Conservation (phyloP, 2,888 invertebrate genomes). For the Ectemnius continuus region DNA sequence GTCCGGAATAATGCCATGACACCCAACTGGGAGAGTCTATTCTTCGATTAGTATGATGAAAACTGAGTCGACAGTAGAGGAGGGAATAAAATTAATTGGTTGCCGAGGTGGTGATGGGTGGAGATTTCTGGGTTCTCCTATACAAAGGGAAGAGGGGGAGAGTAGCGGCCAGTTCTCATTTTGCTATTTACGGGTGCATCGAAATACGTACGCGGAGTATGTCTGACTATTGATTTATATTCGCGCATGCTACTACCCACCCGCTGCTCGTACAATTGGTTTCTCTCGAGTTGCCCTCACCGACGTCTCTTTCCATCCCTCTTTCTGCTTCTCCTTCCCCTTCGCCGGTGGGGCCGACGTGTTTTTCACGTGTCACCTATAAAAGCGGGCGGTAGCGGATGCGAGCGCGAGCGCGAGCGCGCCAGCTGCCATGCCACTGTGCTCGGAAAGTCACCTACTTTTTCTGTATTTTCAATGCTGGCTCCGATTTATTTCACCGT, state of each 20-base stretch:
- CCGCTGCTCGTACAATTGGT: conserved; percentile 2
- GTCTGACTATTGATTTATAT: conserved; percentile 31
- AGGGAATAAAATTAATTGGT: too few species aligned
- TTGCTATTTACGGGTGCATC: not conserved
- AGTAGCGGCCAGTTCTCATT: too few species aligned
- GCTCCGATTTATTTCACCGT: not conserved
- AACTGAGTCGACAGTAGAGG: too few species aligned
- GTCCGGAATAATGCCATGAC: too few species aligned
- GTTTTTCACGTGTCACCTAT: not conserved
- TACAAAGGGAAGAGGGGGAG: too few species aligned
- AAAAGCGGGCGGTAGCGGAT: too few species aligned
- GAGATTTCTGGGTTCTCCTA: too few species aligned
- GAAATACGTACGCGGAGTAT: not conserved
- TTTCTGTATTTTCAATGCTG: conserved; percentile 20
- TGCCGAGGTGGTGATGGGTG: too few species aligned
- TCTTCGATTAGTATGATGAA: too few species aligned
- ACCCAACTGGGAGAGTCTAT: too few species aligned
- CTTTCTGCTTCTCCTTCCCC: not conserved
- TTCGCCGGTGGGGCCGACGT: not conserved
- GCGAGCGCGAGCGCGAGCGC: too few species aligned
- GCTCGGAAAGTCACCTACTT: conserved; percentile 11
- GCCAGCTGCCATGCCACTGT: not conserved
- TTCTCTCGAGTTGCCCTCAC: conserved; percentile 6
- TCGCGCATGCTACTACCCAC: conserved; percentile 11
- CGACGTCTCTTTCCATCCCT: conserved; percentile 16